These are phyloP conservation scores for Prunella himalayana DNA, from an alignment of 2,113 vertebrate species.

Conservation along the genomic window DNA sequence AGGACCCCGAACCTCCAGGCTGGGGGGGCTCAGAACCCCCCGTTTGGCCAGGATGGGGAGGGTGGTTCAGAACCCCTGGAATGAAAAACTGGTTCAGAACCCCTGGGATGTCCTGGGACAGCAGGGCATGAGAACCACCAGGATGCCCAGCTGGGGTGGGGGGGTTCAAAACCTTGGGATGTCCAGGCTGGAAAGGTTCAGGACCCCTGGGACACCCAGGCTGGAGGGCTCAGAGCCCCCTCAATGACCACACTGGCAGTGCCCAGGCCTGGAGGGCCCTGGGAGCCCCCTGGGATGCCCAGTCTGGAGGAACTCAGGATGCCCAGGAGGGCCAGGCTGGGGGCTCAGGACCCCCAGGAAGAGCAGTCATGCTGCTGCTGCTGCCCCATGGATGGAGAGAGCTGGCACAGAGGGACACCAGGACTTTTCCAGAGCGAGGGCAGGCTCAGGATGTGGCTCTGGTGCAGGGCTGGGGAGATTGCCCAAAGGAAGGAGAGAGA, in stretches of 20 bases:
- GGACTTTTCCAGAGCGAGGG: neutral
- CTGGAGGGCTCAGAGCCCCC: no score
- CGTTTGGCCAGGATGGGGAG: rapidly evolving
- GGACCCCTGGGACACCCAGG: neutral
- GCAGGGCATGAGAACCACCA: neutral
- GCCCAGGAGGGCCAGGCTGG: no score
- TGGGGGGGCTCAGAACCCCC: neutral
- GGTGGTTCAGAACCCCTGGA: neutral
- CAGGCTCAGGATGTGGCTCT: rapidly evolving
- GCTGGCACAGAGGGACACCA: rapidly evolving
- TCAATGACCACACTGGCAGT: neutral
- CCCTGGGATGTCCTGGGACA: neutral
- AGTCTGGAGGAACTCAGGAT: neutral
- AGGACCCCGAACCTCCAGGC: rapidly evolving
- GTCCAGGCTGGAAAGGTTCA: no score
- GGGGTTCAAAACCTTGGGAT: neutral
- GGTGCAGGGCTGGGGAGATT: neutral
- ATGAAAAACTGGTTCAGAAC: neutral
- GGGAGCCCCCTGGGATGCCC: neutral
- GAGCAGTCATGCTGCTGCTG: rapidly evolving
- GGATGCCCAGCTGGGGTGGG: neutral
- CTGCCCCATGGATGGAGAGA: rapidly evolving
- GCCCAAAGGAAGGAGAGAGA: neutral
- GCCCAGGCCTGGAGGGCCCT: neutral
- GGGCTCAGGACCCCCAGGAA: neutral